phyloP scores from a whole-genome alignment of 2,797 vertebrate species.

The Hoplostethus atlanticus region DNA sequence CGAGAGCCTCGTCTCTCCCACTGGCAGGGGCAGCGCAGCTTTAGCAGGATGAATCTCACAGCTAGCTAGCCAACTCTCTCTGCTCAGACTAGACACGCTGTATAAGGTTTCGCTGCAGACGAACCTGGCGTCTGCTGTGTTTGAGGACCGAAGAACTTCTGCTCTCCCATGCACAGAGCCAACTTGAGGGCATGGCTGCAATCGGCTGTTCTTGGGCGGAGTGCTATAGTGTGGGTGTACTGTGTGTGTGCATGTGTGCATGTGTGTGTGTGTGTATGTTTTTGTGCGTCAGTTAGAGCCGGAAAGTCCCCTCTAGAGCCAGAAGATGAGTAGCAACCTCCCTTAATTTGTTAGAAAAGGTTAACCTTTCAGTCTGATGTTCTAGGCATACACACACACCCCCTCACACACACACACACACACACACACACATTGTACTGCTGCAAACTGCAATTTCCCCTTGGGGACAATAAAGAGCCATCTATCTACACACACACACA shows the following conservation, averaged over 20 bases:
- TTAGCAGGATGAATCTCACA: constrained; percentile 4
- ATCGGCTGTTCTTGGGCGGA: constrained; percentile 36
- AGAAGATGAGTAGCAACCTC: constrained; percentile 47
- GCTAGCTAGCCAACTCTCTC: background rate
- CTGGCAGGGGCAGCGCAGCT: constrained; percentile 16
- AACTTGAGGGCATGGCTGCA: background rate
- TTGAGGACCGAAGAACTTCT: constrained; percentile 4
- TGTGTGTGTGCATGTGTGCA: background rate
- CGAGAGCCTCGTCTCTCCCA: constrained; percentile 13
- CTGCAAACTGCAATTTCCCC: too few relatives aligned
- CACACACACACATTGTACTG: background rate
- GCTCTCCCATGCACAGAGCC: constrained; percentile 21
- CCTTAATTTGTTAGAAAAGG: constrained; percentile 64
- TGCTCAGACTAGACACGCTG: background rate
- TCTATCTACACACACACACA: background rate
- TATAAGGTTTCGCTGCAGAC: background rate
- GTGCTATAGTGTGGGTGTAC: background rate
- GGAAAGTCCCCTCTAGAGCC: constrained; percentile 50
- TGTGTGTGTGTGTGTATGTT: constrained; percentile 7
- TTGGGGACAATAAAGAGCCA: too few relatives aligned
- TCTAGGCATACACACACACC: background rate
- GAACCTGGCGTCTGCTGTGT: background rate
- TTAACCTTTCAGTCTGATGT: constrained; percentile 57
- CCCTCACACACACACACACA: background rate
- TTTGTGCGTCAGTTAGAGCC: constrained; percentile 31